phyloP scores from a whole-genome alignment of 2,888 invertebrate species.

The Bugulina stolonifera region DNA sequence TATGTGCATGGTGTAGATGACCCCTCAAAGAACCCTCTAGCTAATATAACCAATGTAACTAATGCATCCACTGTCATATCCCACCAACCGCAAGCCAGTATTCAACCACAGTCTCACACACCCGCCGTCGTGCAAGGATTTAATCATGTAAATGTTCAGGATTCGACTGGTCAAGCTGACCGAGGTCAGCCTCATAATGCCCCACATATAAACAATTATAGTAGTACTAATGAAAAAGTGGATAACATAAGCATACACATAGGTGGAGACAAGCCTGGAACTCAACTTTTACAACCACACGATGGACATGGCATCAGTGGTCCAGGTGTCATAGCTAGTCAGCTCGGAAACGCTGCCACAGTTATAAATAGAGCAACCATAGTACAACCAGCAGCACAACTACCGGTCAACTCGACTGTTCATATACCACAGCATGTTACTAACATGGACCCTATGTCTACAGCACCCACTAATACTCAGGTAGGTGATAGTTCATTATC shows the following conservation, averaged over 20 bases:
- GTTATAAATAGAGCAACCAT: background rate
- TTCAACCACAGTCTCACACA: background rate
- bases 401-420: background rate
- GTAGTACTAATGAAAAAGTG: background rate
- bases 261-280: background rate
- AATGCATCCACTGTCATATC: background rate
- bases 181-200: background rate
- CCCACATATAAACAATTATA: background rate
- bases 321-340: background rate
- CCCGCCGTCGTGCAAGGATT: background rate
- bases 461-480: conserved; percentile 11
- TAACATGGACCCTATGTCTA: background rate
- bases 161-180: background rate
- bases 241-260: background rate
- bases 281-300: too few relatives aligned
- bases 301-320: background rate
- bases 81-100: background rate
- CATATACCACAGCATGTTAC: background rate
- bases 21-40: conserved; percentile 43
- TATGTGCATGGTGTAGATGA: conserved; percentile 48
- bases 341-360: background rate
- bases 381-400: background rate
- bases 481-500: too few relatives aligned
- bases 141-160: background rate
- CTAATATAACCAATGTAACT: background rate